Percentiles rank a stretch among this genome's conserved stretches.
Evolutionary conservation across 2,113 vertebrate species (phyloP).

Genomic region (Nannospalax galili): DNA sequence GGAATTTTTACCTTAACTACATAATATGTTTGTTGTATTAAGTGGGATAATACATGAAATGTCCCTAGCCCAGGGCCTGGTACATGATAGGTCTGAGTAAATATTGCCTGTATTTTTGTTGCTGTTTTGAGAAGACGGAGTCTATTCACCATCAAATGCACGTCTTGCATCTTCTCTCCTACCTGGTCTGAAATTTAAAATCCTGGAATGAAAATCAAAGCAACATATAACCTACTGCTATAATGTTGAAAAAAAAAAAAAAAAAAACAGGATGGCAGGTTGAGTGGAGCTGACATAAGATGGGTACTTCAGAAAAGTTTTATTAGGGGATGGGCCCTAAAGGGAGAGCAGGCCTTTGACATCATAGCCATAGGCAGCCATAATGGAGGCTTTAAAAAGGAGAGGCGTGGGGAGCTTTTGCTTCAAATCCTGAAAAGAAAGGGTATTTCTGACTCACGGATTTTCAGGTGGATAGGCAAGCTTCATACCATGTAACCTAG

Average conservation of each 20-base stretch:
- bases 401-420: neutral
- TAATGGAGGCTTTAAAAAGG: neutral
- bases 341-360: neutral
- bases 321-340: neutral
- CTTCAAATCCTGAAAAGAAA: neutral
- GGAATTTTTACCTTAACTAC: neutral
- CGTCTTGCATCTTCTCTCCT: neutral
- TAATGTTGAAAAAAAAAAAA: neutral
- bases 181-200: neutral
- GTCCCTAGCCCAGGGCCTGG: neutral
- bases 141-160: neutral
- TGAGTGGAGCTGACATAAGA: neutral
- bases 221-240: neutral
- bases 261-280: neutral
- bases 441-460: neutral
- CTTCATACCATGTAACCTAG: no score
- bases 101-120: neutral
- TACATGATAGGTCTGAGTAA: neutral
- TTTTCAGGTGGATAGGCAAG: neutral
- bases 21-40: neutral
- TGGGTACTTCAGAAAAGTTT: neutral
- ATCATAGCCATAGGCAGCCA: neutral
- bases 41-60: neutral
- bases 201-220: neutral
- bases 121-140: neutral